Conservation (phyloP, 2,888 invertebrate species). For the Spatulosminthurus flaviceps region DNA sequence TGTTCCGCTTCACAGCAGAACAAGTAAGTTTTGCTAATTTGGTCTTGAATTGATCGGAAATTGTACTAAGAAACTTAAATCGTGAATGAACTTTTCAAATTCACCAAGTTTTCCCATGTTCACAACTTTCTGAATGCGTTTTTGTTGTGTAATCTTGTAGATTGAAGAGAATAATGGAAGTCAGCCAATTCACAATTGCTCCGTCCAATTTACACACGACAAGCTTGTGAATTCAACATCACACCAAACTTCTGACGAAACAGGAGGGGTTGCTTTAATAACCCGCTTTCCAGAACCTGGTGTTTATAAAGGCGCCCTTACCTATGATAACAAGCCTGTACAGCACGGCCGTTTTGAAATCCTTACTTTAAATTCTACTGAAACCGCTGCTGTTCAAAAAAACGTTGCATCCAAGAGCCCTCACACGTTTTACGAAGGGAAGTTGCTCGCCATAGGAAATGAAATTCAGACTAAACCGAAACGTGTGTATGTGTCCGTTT, state of each 20-base stretch:
- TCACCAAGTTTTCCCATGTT: too few species aligned
- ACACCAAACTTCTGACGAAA: conserved; percentile 40
- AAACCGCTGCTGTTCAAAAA: conserved; percentile 85
- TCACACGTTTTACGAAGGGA: conserved; percentile 87
- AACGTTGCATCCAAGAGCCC: conserved; percentile 86
- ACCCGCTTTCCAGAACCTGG: conserved; percentile 60
- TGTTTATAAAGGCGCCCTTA: conserved; percentile 59
- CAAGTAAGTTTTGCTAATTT: conserved; percentile 53
- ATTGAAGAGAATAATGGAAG: conserved; percentile 55
- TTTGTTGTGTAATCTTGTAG: conserved; percentile 43
- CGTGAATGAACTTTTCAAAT: neutral
- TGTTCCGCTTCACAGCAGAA: conserved; percentile 60
- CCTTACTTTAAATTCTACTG: conserved; percentile 67
- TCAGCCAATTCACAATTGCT: conserved; percentile 58
- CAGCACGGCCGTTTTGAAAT: conserved; percentile 63
- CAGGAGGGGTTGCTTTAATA: conserved; percentile 56
- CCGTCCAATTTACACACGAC: conserved; percentile 61
- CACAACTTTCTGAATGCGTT: too few species aligned
- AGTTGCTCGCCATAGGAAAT: conserved; percentile 73
- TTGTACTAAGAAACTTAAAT: neutral
- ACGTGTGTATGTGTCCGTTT: conserved; percentile 88
- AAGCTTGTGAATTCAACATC: conserved; percentile 27
- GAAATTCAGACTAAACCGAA: conserved; percentile 78
- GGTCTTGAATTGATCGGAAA: neutral
- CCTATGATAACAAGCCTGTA: conserved; percentile 61